Percentiles rank a stretch among this genome's conserved stretches.
phyloP scores from a whole-genome alignment of 2,797 vertebrate genomes.

The Lithobates sylvaticus region DNA sequence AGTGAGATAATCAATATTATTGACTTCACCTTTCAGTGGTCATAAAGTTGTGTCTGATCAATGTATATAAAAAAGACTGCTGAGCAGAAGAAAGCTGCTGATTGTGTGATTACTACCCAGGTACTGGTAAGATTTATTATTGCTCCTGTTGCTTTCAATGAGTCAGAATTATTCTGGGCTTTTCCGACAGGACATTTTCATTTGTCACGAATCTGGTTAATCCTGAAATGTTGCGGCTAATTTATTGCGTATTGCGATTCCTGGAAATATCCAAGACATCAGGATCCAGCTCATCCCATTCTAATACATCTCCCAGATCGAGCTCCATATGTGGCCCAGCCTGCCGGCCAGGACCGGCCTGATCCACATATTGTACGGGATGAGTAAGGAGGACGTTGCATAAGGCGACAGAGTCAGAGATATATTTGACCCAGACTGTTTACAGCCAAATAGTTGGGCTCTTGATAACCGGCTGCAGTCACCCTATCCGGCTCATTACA shows the following conservation, averaged over 20 bases:
- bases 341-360: neutral
- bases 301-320: neutral
- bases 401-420: neutral
- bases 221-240: neutral
- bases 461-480: neutral
- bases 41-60: no score
- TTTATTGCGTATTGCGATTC: neutral
- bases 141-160: neutral
- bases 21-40: no score
- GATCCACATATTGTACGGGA: neutral
- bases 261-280: neutral
- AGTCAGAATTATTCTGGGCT: neutral
- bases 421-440: slow-evolving; percentile 32
- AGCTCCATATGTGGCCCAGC: slow-evolving; percentile 15
- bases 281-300: slow-evolving; percentile 10
- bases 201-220: neutral
- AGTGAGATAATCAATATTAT: no score
- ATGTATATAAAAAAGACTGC: no score
- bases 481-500: neutral
- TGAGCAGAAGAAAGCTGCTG: no score
- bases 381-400: slow-evolving; percentile 27
- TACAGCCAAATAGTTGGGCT: slow-evolving; percentile 8
- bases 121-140: neutral
- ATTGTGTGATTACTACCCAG: no score
- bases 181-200: neutral